Evolutionary conservation across 2,113 vertebrate species (phyloP), one percentile per base, ranked within the genome.

Genomic region (Zapornia atra): DNA sequence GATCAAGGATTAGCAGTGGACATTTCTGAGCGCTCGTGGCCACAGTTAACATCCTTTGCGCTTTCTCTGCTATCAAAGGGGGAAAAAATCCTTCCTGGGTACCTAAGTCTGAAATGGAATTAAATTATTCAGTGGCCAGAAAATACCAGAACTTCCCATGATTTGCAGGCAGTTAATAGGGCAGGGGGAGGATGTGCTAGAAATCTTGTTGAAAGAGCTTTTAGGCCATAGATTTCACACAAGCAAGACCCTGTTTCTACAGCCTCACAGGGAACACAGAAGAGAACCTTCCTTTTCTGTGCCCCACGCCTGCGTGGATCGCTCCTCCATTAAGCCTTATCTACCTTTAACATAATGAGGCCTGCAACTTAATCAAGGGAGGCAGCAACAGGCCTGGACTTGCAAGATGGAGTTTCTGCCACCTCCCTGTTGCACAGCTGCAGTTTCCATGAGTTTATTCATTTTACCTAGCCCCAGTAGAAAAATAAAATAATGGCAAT

Each of bases 251-350:
- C 13, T 31, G 12, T 68, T 81, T 75, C 42, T 71, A 10, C 29
- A 46, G 44, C 20, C 48, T 78, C 51, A 10, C 10, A 38, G 34
- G 33, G 14, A 86, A 38, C 15, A 64, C 26, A 57, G 7, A 78
- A 38, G 28, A 15, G 90, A 78, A 38, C n/a, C 8, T 81, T 80
- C 42, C 48, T 86, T 77, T 92, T 60, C 54, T 86, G 22, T 68
- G 54, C 36, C 64, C 38, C 19, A 24, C 0, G 7, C 34, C 42
- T 48, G 16, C 3, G 20, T 40, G 36, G 53, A 17, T 31, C 42
- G 12, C 31, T 86, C 12, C 57, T 77, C 65, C 66, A n/a, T 69
- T 76, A 40, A 82, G 20, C 48, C 21, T 95, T 92, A 86, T 76
- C 86, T 79, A 33, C 34, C 26, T 63, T 66, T 71, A 42, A 29